Conservation (phyloP, 2,113 vertebrate genomes). For the Gallinago jamesoni region DNA sequence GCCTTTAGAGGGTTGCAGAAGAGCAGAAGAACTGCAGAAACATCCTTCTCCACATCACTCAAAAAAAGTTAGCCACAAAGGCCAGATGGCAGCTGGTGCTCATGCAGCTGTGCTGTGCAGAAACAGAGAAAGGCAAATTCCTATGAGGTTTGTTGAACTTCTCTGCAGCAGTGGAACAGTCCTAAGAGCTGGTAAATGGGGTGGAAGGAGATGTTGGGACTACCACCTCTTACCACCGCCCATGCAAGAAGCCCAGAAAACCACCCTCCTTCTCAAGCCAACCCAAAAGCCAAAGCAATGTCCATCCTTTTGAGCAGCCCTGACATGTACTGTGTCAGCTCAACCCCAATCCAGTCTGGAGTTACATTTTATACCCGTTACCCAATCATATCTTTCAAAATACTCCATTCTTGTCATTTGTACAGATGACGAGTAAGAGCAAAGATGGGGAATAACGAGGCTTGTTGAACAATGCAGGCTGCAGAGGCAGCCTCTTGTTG, state of each 20-base stretch:
- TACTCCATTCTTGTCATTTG: neutral
- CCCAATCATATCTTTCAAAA: neutral
- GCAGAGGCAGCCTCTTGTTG: conserved; percentile 16
- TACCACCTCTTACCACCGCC: neutral
- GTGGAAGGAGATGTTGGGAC: neutral
- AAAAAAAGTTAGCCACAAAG: neutral
- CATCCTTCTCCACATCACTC: rapidly evolving
- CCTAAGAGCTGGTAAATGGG: neutral
- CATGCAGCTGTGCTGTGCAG: rapidly evolving
- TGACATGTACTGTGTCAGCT: neutral
- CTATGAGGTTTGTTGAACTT: rapidly evolving
- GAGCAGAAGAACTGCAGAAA: neutral
- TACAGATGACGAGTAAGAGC: neutral
- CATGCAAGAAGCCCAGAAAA: neutral
- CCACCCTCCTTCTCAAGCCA: neutral
- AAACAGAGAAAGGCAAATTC: neutral
- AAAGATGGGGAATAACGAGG: rapidly evolving
- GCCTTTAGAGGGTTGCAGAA: neutral
- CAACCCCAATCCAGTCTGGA: neutral
- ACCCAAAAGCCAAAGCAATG: neutral
- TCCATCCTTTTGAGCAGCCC: neutral
- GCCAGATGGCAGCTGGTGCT: neutral
- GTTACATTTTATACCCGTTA: neutral
- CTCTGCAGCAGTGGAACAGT: neutral
- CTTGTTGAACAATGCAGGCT: conserved; percentile 12